Percentiles rank a stretch among this genome's conserved stretches.
These are phyloP conservation scores for Euwallacea fornicatus DNA, from an alignment of 1,140 invertebrate species.

Conservation along the genomic window DNA sequence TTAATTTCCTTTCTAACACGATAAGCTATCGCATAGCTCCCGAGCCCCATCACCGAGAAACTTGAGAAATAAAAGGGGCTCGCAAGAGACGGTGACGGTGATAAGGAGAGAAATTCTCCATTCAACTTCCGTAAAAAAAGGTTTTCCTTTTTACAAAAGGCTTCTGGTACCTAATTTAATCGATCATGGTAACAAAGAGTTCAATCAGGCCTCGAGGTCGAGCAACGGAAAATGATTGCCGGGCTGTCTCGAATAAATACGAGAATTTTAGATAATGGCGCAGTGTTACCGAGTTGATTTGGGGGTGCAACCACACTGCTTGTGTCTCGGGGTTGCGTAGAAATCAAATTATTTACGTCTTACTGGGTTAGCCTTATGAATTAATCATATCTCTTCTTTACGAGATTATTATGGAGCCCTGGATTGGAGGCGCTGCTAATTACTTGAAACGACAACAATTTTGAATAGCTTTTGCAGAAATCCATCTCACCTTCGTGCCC, in stretches of 20 bases:
- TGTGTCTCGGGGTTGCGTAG: too few relatives aligned
- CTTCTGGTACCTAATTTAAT: slow-evolving; percentile 17
- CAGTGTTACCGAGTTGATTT: too few relatives aligned
- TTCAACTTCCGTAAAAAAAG: background rate
- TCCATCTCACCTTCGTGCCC: too few relatives aligned
- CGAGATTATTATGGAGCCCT: too few relatives aligned
- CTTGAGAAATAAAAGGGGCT: slow-evolving; percentile 3
- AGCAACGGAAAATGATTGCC: slow-evolving; percentile 3
- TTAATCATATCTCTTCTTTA: too few relatives aligned
- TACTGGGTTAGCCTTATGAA: too few relatives aligned
- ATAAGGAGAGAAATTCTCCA: slow-evolving; percentile 15
- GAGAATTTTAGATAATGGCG: background rate
- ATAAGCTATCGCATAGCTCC: background rate
- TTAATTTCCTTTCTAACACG: slow-evolving; percentile 2
- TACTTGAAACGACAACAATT: too few relatives aligned
- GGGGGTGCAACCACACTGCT: too few relatives aligned
- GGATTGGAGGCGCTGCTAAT: too few relatives aligned
- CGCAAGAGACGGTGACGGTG: background rate
- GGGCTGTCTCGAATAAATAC: slow-evolving; percentile 5
- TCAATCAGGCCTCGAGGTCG: slow-evolving; percentile 14
- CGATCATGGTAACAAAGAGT: slow-evolving; percentile 24
- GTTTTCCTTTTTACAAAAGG: too few relatives aligned
- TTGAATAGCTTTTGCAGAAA: too few relatives aligned
- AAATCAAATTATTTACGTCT: too few relatives aligned
- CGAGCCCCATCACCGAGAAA: background rate